Evolutionary conservation across 35 echinoderm and acorn worm genomes (phyloP), one percentile per base, ranked within the genome.

Genomic region (Hemicentrotus pulcherrimus): DNA sequence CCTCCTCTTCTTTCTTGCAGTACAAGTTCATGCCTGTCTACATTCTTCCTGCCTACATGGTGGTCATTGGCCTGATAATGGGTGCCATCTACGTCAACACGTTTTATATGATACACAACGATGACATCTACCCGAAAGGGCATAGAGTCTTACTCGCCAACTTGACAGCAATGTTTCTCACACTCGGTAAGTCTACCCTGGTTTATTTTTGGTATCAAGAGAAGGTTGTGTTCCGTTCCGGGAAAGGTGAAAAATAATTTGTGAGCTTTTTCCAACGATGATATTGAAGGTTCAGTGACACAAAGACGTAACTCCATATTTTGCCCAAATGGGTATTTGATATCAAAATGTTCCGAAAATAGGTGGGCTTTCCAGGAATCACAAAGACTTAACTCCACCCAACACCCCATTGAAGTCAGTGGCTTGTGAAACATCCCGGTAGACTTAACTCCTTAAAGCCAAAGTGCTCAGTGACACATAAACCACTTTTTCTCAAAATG

Each of bases 41-140:
- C 11, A 85, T 97, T 31, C 91, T 99, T 24, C 98, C 98, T 32
- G 87, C 95, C 12, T 96, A 95, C 33, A 99, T 99, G 98, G 96
- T 99, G 1, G 0, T 96, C 30, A 96, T 97, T 35, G 98, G 98
- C 16, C 85, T 97, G 30, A 93, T 99, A 28, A 94, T 86, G 70
- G 98, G 98, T 5, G 95, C 98, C 52, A 96, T 97, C 0, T 99
- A 99, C 32, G 98, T 99, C 91, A 99, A 99, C 91, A 94, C 95
- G 19, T 99, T 99, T 90, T 99, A 99, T 50, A 95, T 97, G 88
- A 86, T 99, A 8, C 94, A 96, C 33, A 97, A 96, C 13, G 96
- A 99, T 46, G 31, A 9, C 4, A 88, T 94, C 47, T 99, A 93
- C 60, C 94, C 94, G 0, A 58, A 88, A 6, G 94, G 96, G 31